Base-by-base conservation (phyloP, 2,888 invertebrate genomes). In the Epiblema foenella region DNA sequence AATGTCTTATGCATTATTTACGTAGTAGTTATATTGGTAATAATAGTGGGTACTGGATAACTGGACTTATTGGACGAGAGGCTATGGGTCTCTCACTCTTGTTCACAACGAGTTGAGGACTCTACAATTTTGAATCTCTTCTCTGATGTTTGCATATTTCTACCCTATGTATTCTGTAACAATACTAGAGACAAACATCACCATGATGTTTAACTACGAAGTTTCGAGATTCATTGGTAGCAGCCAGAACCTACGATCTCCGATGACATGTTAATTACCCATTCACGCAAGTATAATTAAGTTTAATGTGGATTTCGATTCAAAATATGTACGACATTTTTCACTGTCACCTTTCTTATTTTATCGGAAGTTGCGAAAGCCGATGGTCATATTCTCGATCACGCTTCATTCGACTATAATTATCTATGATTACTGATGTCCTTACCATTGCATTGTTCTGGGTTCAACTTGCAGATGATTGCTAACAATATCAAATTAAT, bases 381-480 rank as follows among this genome's bases (percentile, higher is more conserved):
- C 10, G 52, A 37, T 63, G 33, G 18, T 46, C n/a, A 46, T 46
- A 1, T 46, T 46, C 15, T 37, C 9, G 20, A 64, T 64, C 64
- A 64, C 37, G 64, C 52, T 64, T 39, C 37, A 37, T 51, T 24
- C 15, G 5, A 64, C 37, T 52, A 51, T 54, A 54, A 7, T 52
- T 49, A 52, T 12, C n/a, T 5, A 51, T 63, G 20, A 37, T 62
- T 62, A 51, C 18, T 18, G 46, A 24, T 18, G 37, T 37, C 52
- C 39, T 64, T 54, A 54, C 39, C 24, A 39, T 54, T 54, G 39
- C 37, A 64, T 54, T 64, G 64, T 64, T 64, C 18, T 54, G 52
- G n/a, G 15, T 20, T 37, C 39, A 64, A n/a, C 52, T 52, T 64
- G 64, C 37, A 54, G 39, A 29, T 42, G 60, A 46, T 62, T 24